Conservation (phyloP, 2,888 invertebrate species). For the Drosophila nigricruria region DNA sequence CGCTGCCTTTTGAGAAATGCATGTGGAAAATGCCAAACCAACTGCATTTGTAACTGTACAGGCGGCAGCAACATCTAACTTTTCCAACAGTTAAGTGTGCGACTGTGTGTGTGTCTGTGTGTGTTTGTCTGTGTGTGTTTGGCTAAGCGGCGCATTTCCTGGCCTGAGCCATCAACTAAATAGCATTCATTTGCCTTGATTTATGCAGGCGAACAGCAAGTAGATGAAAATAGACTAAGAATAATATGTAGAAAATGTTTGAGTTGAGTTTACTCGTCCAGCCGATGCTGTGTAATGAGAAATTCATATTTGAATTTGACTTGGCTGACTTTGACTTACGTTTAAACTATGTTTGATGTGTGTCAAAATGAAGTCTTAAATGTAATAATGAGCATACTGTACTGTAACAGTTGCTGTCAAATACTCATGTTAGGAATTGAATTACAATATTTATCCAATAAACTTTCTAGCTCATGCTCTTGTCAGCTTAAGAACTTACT, state of each 20-base stretch:
- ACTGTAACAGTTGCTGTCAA: background rate
- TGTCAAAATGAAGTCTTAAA: background rate
- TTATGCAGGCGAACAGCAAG: conserved; percentile 65
- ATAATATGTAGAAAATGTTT: conserved; percentile 18
- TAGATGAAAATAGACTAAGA: conserved; percentile 47
- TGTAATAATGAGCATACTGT: background rate
- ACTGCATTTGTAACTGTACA: conserved; percentile 68
- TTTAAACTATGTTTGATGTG: no score
- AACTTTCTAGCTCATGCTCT: background rate
- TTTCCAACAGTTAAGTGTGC: conserved; percentile 16
- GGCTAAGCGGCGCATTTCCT: conserved; percentile 80
- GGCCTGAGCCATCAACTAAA: conserved; percentile 75
- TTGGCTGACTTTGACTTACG: no score
- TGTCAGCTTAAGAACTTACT: no score
- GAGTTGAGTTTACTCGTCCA: background rate
- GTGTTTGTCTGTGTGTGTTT: conserved; percentile 45
- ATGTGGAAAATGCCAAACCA: conserved; percentile 74
- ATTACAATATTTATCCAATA: background rate
- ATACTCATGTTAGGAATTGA: background rate
- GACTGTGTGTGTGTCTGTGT: conserved; percentile 21
- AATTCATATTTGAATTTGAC: background rate
- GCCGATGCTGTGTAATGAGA: background rate
- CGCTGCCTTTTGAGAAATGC: conserved; percentile 79
- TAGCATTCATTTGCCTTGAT: conserved; percentile 83
- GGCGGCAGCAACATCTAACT: conserved; percentile 43